A percentile compares a stretch with the other conserved stretches of the same genome.
Evolutionary conservation across 1,140 invertebrate species (phyloP).

Genomic region (Coenobita brevimanus): DNA sequence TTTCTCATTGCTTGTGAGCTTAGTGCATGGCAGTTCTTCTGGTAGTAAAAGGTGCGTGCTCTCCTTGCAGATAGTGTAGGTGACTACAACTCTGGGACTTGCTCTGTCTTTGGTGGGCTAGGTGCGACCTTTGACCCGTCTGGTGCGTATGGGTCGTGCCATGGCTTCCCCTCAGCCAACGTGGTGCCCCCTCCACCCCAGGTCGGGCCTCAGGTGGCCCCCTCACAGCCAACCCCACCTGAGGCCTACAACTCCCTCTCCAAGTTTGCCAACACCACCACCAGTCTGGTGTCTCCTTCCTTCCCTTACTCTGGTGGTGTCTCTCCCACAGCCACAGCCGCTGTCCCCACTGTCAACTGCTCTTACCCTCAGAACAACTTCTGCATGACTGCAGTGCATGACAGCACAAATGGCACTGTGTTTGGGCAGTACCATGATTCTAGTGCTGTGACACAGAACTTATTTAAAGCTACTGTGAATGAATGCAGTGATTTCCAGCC

Average conservation of each 20-base stretch:
- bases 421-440: conserved; percentile 60
- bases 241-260: conserved; percentile 56
- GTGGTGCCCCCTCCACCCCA: conserved; percentile 45
- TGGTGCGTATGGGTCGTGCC: conserved; percentile 55
- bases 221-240: conserved; percentile 35
- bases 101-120: conserved; percentile 61
- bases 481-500: conserved; percentile 59
- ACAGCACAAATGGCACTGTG: conserved; percentile 33
- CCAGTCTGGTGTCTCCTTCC: conserved; percentile 50
- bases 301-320: conserved; percentile 58
- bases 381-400: conserved; percentile 53
- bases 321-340: conserved; percentile 18
- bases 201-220: conserved; percentile 38
- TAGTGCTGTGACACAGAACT: conserved; percentile 38
- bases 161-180: conserved; percentile 49
- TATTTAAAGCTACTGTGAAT: conserved; percentile 44
- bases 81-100: conserved; percentile 64
- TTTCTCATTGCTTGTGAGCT: conserved; percentile 5
- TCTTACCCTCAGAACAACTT: conserved; percentile 59
- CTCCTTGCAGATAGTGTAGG: conserved; percentile 62
- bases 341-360: conserved; percentile 50
- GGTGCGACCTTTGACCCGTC: conserved; percentile 54
- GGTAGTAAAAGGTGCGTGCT: conserved; percentile 36
- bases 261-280: conserved; percentile 55
- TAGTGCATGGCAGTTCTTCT: not conserved